Base-by-base conservation (phyloP, 2,888 invertebrate genomes). In the Pristionchus arcanus region DNA sequence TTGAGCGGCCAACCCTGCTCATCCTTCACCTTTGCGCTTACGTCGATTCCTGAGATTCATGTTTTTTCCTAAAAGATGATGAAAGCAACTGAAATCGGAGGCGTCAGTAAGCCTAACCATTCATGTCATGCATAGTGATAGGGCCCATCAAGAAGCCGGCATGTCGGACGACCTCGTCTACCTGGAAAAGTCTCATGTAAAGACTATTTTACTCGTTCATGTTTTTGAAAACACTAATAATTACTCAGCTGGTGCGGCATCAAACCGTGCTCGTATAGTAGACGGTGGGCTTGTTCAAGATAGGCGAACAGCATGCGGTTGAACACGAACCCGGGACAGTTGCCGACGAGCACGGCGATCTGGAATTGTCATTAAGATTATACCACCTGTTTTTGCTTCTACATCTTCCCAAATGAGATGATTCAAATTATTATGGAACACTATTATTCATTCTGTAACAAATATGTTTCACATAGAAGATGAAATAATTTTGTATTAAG, bases 81-180 rank as follows among this genome's bases (percentile, higher is more conserved):
- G n/a, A n/a, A n/a, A n/a, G n/a, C n/a, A n/a, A n/a, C n/a, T n/a
- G n/a, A n/a, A n/a, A n/a, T n/a, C n/a, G n/a, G n/a, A n/a, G n/a
- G n/a, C n/a, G n/a, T n/a, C n/a, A n/a, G n/a, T n/a, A n/a, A n/a
- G n/a, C n/a, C 63, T 9, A 13, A 91, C 93, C 93, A 90, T 93
- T 93, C 93, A 93, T 93, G 86, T 93, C 93, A 42, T 89, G 85
- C 89, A 93, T 91, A 71, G 93, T 93, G n/a, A 93, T 71, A 16
- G 93, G 93, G 0, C 93, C 93, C 93, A 93, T 93, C 31, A 92
- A 89, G 53, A 93, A 92, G 49, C 93, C 93, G 28, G 90, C 90
- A 19, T 90, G 90, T 4, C 86, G 90, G n/a, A 93, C 84, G 55
- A 92, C 90, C 55, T 90, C 90, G 81, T 93, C 93, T 31, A 93